A percentile compares a stretch with the other conserved stretches of the same genome.
These are phyloP conservation scores for Simalia tracyae DNA, from an alignment of 2,797 vertebrate genomes.

Conservation along the genomic window DNA sequence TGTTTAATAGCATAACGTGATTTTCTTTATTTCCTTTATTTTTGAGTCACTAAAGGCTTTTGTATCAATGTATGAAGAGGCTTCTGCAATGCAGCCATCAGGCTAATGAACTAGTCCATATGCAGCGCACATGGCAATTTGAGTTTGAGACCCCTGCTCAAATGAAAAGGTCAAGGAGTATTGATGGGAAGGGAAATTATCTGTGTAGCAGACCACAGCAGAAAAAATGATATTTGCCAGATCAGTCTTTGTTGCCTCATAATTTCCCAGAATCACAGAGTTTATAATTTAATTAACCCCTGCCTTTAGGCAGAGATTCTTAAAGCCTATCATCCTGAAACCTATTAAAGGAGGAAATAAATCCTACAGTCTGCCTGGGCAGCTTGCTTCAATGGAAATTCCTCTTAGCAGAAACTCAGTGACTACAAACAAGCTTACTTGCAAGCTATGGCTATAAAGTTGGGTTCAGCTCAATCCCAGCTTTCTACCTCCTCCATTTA, in stretches of 20 bases:
- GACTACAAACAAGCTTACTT: not conserved
- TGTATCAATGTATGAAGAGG: not conserved
- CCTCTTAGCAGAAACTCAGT: not conserved
- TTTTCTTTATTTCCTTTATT: not conserved
- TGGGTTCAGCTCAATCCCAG: not conserved
- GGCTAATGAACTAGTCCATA: not conserved
- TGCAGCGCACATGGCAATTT: not conserved
- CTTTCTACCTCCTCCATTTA: not conserved
- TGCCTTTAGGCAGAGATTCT: not conserved
- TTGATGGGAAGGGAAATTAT: not conserved
- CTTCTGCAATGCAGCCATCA: not conserved
- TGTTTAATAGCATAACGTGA: not conserved
- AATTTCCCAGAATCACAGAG: not conserved
- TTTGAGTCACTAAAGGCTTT: not conserved
- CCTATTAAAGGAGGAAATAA: not conserved
- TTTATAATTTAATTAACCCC: not conserved
- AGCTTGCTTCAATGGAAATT: not conserved
- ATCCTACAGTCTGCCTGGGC: not conserved
- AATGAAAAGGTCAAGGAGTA: not conserved
- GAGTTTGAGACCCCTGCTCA: not conserved
- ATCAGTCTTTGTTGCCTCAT: not conserved
- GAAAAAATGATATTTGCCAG: not conserved
- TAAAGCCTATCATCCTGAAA: not conserved
- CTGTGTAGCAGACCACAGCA: not conserved
- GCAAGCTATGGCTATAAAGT: not conserved